Evolutionary conservation across 2,797 vertebrate genomes (phyloP).

Genomic region (Zalophus californianus): DNA sequence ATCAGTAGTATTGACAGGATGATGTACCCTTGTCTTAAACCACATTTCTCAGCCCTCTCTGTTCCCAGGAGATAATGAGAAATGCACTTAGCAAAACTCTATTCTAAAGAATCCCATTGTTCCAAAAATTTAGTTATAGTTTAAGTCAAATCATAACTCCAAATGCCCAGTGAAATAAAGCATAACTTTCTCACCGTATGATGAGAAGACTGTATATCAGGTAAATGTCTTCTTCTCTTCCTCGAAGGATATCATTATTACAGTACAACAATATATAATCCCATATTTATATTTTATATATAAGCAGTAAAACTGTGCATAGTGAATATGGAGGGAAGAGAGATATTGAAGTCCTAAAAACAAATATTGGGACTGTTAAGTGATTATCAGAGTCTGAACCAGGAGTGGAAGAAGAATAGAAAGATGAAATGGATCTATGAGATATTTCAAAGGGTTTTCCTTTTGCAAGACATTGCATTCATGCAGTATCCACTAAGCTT

Average conservation of each 20-base stretch:
- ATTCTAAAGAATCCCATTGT: neutral
- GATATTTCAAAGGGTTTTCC: neutral
- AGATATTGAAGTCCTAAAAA: neutral
- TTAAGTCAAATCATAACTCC: neutral
- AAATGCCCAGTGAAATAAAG: neutral
- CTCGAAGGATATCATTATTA: neutral
- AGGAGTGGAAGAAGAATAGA: neutral
- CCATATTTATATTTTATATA: neutral
- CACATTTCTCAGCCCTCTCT: neutral
- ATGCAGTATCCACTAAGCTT: neutral
- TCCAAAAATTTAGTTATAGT: neutral
- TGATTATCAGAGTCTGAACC: neutral
- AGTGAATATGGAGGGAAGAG: neutral
- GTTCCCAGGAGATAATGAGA: neutral
- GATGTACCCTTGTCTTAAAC: neutral
- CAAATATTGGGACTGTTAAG: neutral
- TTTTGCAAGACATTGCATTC: neutral
- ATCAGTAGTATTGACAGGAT: slow-evolving; percentile 3
- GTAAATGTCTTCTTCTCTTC: neutral
- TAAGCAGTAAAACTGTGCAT: neutral
- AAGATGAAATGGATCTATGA: neutral
- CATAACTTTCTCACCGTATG: neutral
- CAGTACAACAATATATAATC: neutral
- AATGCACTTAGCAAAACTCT: neutral
- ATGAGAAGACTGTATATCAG: neutral